Percentiles rank a stretch among this genome's conserved stretches.
phyloP scores from a whole-genome alignment of 2,888 invertebrate genomes.

The Drosophila silvestris region DNA sequence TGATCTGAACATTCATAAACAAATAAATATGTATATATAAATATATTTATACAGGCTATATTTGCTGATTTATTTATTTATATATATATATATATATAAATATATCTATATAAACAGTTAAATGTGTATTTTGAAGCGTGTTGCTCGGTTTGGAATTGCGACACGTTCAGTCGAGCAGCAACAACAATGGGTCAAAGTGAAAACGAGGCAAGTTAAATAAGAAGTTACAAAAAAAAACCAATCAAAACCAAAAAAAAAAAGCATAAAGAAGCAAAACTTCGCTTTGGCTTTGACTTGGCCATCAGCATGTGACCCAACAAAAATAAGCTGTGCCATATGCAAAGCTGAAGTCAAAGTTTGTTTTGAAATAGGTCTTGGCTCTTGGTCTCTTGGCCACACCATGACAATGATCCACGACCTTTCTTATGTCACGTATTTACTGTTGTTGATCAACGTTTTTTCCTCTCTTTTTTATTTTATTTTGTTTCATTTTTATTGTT shows the following conservation, averaged over 20 bases:
- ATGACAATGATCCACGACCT: constrained; percentile 60
- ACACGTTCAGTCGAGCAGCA: constrained; percentile 54
- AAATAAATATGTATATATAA: not conserved
- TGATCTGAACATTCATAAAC: not conserved
- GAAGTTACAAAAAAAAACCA: constrained; percentile 52
- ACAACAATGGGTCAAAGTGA: constrained; percentile 61
- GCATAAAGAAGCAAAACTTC: constrained; percentile 60
- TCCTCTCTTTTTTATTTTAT: not conserved
- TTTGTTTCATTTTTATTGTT: constrained; percentile 9
- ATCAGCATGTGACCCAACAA: constrained; percentile 45
- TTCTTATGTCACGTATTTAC: constrained; percentile 65
- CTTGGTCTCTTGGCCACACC: constrained; percentile 37
- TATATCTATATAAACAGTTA: not conserved
- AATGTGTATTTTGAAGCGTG: constrained; percentile 24
- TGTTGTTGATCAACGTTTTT: constrained; percentile 11
- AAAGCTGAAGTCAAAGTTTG: constrained; percentile 19
- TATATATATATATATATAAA: not conserved
- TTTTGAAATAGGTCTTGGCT: constrained; percentile 31
- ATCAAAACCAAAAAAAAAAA: constrained; percentile 21
- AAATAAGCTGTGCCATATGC: not conserved
- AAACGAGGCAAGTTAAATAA: constrained; percentile 76
- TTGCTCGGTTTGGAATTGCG: constrained; percentile 49
- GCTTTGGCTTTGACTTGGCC: constrained; percentile 79
- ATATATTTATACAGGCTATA: not conserved
- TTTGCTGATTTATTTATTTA: constrained; percentile 24